These are phyloP conservation scores for Arctocebus calabarensis DNA, from an alignment of 2,797 vertebrate species.

Conservation along the genomic window DNA sequence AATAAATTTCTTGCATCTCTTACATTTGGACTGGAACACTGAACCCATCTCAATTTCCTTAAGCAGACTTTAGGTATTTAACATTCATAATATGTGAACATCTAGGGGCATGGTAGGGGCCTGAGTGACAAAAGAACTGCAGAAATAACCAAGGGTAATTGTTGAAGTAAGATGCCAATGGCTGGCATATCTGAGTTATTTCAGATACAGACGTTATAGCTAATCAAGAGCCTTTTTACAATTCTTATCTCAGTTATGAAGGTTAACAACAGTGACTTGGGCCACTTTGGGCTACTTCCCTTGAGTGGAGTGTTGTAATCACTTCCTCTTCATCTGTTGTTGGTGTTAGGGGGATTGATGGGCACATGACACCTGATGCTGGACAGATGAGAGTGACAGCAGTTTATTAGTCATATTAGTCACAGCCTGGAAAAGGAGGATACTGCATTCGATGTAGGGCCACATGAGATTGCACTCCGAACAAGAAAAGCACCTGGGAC, in stretches of 20 bases:
- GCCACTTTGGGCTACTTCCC: too few species aligned
- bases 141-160: not conserved
- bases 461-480: not conserved
- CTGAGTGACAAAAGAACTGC: not conserved
- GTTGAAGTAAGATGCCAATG: not conserved
- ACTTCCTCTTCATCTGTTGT: not conserved
- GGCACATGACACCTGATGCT: not conserved
- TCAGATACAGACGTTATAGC: not conserved
- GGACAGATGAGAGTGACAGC: not conserved
- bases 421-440: not conserved
- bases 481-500: not conserved
- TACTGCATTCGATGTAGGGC: not conserved
- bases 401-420: not conserved
- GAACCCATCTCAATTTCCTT: slow-evolving; percentile 1
- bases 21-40: not conserved
- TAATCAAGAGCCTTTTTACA: not conserved
- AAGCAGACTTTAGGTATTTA: not conserved
- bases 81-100: not conserved
- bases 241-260: not conserved
- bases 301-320: not conserved
- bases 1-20: not conserved
- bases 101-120: not conserved
- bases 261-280: not conserved
- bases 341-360: not conserved
- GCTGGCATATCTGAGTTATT: not conserved